Conservation (phyloP, 2,888 invertebrate species). For the Leucophenga montana region DNA sequence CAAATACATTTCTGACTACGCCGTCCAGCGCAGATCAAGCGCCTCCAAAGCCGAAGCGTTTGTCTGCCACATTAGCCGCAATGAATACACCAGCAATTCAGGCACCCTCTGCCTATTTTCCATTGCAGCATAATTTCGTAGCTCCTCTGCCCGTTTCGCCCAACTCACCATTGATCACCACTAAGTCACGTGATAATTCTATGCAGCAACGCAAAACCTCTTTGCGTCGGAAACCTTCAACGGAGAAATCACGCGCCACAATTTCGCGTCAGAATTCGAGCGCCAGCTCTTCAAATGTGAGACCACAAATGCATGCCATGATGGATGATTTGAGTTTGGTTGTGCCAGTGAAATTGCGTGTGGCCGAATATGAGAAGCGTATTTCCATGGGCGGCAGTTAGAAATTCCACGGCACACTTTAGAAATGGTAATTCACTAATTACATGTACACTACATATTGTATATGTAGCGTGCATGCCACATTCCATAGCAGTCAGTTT, state of each 20-base stretch:
- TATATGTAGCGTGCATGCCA: no score
- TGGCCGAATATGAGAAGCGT: constrained; percentile 67
- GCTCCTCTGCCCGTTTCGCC: constrained; percentile 38
- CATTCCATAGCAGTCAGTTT: no score
- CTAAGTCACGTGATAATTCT: not conserved
- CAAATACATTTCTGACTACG: constrained; percentile 21
- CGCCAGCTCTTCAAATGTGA: constrained; percentile 44
- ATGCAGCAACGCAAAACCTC: constrained; percentile 52
- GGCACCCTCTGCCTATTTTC: not conserved
- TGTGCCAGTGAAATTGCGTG: constrained; percentile 65
- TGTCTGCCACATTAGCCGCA: constrained; percentile 15
- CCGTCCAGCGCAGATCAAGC: constrained; percentile 43
- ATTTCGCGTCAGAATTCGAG: constrained; percentile 57
- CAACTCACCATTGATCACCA: not conserved
- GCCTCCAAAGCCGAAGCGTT: constrained; percentile 57
- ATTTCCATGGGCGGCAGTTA: constrained; percentile 50
- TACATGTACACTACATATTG: no score
- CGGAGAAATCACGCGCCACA: constrained; percentile 62
- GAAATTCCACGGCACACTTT: no score
- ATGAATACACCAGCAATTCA: not conserved
- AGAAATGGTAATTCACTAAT: not conserved
- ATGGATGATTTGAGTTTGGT: constrained; percentile 70
- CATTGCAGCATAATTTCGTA: constrained; percentile 41
- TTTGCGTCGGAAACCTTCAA: constrained; percentile 61
- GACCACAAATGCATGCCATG: constrained; percentile 62